Base-by-base conservation (phyloP, 1,140 invertebrate species). In the Lerema accius region DNA sequence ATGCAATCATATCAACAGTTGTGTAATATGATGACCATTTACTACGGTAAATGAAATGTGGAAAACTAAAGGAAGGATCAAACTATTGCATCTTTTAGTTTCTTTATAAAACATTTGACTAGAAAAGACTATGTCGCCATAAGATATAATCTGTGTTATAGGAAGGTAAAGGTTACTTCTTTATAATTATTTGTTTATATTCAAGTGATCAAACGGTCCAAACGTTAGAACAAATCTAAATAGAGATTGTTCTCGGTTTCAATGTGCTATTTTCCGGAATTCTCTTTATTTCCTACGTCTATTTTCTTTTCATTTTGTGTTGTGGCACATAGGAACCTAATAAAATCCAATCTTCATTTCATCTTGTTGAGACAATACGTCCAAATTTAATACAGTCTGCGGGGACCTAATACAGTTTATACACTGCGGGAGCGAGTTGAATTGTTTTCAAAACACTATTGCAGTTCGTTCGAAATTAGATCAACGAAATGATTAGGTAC, bases 361-460 rank as follows among this genome's bases (percentile, higher is more conserved):
- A 32, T 32, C 51, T 56, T 56, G 39, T 40, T 55, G 19, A 55
- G 51, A 55, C 51, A 55, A 55, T 55, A 55, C 51, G 51, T 55
- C 51, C 40, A 55, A 55, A 55, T 55, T 43, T 56, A 45, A 56
- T 43, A 56, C 53, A 56, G 53, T 43, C 19, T 28, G 53, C 40
- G 53, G 53, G 53, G 11, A 56, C 40, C 53, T 56, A 43, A 56
- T 56, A 56, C 43, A 45, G 53, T 56, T 56, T 56, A 56, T 56
- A 45, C 53, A 14, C 19, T 45, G 14, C 26, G 40, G 10, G 53
- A 51, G 45, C 45, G 49, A 56, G 40, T 56, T 56, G 40, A 56
- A 56, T 56, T 56, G 53, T 40, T 56, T 56, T 56, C 40, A 23
- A 56, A 56, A 56, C 49, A 51, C 40, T 56, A 56, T 56, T 15